Evolutionary conservation across 2,888 invertebrate genomes (phyloP).

Genomic region (Calliphora vomitoria): DNA sequence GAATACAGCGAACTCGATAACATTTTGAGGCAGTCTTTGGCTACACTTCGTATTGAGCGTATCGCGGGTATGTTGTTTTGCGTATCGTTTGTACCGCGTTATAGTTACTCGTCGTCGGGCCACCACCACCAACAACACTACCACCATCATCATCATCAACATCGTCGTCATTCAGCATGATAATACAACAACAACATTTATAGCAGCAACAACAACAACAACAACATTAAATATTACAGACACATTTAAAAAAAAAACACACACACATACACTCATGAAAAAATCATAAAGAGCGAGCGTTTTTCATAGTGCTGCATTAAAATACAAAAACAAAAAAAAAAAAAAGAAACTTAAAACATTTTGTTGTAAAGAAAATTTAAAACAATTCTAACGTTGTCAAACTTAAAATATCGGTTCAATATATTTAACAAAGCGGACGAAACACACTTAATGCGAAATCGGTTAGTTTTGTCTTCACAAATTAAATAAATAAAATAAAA

Average conservation of each 20-base stretch:
- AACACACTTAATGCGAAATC: constrained; percentile 51
- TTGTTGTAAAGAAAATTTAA: constrained; percentile 66
- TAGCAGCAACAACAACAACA: constrained; percentile 67
- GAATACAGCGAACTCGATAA: constrained; percentile 84
- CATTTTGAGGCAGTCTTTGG: constrained; percentile 85
- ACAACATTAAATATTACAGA: constrained; percentile 45
- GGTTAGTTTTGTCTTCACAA: constrained; percentile 36
- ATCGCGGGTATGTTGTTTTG: constrained; percentile 83
- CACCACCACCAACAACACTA: constrained; percentile 63
- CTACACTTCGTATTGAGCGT: constrained; percentile 85
- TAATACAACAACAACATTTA: constrained; percentile 69
- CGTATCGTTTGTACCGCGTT: constrained; percentile 74
- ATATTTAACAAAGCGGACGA: constrained; percentile 61
- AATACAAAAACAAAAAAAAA: constrained; percentile 25
- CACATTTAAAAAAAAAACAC: constrained; percentile 51
- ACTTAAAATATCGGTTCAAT: constrained; percentile 69
- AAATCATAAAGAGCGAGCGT: constrained; percentile 59
- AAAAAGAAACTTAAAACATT: constrained; percentile 57
- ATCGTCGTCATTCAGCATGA: constrained; percentile 77
- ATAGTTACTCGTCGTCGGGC: constrained; percentile 69
- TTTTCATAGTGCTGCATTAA: constrained; percentile 58
- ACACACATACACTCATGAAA: constrained; percentile 40
- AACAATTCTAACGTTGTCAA: constrained; percentile 68
- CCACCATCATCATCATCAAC: constrained; percentile 43
- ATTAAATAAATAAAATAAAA: not conserved